Evolutionary conservation across 2,113 vertebrate species (phyloP), one percentile per base, ranked within the genome.

Genomic region (Centropus bengalensis): DNA sequence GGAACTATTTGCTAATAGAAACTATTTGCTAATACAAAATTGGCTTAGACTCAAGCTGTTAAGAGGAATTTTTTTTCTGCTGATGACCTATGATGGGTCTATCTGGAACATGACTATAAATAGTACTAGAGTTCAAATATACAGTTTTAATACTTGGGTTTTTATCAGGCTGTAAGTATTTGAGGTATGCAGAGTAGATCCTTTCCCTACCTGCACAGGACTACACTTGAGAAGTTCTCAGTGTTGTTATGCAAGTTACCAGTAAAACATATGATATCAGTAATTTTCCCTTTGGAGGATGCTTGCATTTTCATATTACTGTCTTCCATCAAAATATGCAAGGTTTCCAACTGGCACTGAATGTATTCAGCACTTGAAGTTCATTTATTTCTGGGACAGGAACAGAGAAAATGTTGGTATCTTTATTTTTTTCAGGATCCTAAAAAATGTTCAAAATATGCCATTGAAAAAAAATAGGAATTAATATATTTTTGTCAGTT

Each of bases 351-450:
- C 45, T 76, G 81, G 47, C 56, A 64, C 0, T 9, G 30, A 87
- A 64, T 36, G 18, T 76, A 59, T 16, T 84, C 54, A 66, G 26
- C 38, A 71, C 28, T 62, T 89, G 33, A 87, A 52, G 58, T 91
- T 91, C 52, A 67, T 88, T 88, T 83, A 88, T 91, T 84, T 94
- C 67, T 82, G 33, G 32, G 49, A 44, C 59, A 78, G 33, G 33
- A 23, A 69, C 9, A 68, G 79, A 60, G 32, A 38, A 94, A 38
- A 4, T 56, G 52, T 10, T 91, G 19, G 2, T 47, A 78, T 56
- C 45, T 59, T 90, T 94, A 68, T 84, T 91, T 93, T 81, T 89
- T 89, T 94, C 52, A 59, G 73, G 32, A 36, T 75, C 69, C 51
- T 73, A 47, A 93, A 90, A 96, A 88, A 78, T 51, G 16, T 82